Conservation (phyloP, 2,888 invertebrate genomes). For the Rambutsinella grinnellia region DNA sequence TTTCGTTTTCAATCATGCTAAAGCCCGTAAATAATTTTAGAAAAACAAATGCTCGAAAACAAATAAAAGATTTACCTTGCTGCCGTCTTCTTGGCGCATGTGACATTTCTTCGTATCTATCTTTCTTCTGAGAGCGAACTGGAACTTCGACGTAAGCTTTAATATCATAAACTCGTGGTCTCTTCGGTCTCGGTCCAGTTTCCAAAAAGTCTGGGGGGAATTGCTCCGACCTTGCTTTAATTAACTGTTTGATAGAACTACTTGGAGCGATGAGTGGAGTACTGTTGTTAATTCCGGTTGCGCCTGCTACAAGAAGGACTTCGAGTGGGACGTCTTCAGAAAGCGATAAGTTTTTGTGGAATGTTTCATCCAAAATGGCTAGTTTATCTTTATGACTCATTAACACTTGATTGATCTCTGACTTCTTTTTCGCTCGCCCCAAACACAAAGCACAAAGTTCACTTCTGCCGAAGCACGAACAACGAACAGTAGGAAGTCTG, state of each 20-base stretch:
- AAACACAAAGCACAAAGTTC: slow-evolving; percentile 59
- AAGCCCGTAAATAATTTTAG: too few species aligned
- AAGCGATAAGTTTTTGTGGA: slow-evolving; percentile 54
- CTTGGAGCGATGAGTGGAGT: neutral
- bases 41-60: too few species aligned
- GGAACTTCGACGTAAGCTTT: slow-evolving; percentile 34
- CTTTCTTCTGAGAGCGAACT: slow-evolving; percentile 20
- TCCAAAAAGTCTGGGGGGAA: slow-evolving; percentile 31
- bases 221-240: slow-evolving; percentile 26
- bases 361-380: slow-evolving; percentile 55
- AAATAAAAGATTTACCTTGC: neutral
- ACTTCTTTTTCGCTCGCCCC: slow-evolving; percentile 51
- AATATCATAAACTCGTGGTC: slow-evolving; percentile 24
- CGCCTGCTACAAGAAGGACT: slow-evolving; percentile 1
- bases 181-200: slow-evolving; percentile 30
- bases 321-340: slow-evolving; percentile 44
- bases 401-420: slow-evolving; percentile 43
- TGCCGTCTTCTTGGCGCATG: slow-evolving; percentile 27
- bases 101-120: slow-evolving; percentile 9
- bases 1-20: too few species aligned
- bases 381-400: slow-evolving; percentile 46
- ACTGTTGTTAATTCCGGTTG: slow-evolving; percentile 4
- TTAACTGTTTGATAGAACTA: slow-evolving; percentile 20
- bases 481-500: slow-evolving; percentile 47
- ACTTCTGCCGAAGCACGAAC: slow-evolving; percentile 57